phyloP scores from a whole-genome alignment of 1,140 invertebrate species.

The Oreohelix idahoensis region DNA sequence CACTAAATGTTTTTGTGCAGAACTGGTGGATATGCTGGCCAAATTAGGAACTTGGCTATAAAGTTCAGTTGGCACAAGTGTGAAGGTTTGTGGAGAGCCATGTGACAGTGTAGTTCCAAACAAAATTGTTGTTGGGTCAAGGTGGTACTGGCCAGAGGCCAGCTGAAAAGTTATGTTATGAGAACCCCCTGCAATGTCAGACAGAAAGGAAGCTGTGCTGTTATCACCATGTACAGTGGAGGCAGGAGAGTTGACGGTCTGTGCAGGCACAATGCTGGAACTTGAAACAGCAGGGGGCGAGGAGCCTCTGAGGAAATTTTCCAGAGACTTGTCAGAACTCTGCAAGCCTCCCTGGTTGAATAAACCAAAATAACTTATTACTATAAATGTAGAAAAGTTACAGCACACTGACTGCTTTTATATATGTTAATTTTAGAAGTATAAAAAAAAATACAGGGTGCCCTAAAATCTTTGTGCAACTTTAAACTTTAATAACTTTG shows the following conservation, averaged over 20 bases:
- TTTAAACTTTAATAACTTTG: no score
- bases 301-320: neutral
- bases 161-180: conserved; percentile 27
- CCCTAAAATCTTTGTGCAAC: no score
- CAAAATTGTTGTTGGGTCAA: neutral
- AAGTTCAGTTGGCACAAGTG: conserved; percentile 1
- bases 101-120: neutral
- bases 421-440: no score
- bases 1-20: neutral
- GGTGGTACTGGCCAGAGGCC: conserved; percentile 4
- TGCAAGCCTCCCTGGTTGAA: neutral
- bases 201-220: neutral
- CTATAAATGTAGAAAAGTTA: no score
- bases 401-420: no score
- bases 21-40: neutral
- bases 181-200: neutral
- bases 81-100: conserved; percentile 3
- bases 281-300: neutral
- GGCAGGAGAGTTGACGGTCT: neutral
- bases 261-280: neutral
- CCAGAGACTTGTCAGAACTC: neutral
- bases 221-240: neutral
- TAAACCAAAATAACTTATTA: neutral
- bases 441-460: no score
- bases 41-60: neutral